Evolutionary conservation across 2,113 vertebrate genomes (phyloP).

Genomic region (Lipophrys pholis): DNA sequence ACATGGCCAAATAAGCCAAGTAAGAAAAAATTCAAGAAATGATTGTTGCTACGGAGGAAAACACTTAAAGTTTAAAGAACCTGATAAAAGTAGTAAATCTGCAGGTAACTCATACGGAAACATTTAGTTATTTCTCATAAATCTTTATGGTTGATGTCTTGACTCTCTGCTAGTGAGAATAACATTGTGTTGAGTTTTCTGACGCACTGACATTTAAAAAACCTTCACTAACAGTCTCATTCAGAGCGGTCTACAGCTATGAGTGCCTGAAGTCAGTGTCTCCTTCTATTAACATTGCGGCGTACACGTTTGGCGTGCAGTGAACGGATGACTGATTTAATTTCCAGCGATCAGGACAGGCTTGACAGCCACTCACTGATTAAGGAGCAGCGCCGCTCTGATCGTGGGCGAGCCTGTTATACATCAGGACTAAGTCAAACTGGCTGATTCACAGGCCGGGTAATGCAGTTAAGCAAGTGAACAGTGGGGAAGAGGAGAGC

Average conservation of each 20-base stretch:
- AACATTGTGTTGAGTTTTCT: no score
- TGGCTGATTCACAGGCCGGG: not conserved
- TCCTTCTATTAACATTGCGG: not conserved
- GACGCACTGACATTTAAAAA: no score
- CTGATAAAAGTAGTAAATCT: no score
- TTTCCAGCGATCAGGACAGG: constrained; percentile 1
- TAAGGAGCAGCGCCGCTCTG: not conserved
- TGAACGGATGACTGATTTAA: not conserved
- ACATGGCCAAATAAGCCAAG: no score
- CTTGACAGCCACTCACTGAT: constrained; percentile 11
- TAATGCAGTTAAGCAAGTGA: not conserved
- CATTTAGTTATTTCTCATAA: no score
- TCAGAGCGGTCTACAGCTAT: not conserved
- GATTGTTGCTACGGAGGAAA: no score
- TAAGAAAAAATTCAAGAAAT: not conserved
- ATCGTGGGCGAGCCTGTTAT: not conserved
- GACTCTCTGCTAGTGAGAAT: no score
- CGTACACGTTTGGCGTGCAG: not conserved
- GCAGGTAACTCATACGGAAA: no score
- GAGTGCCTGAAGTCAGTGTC: not conserved
- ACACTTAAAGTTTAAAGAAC: no score
- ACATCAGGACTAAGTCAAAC: not conserved
- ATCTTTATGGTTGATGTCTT: no score
- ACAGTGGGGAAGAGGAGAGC: not conserved
- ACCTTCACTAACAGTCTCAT: not conserved